phyloP scores from a whole-genome alignment of 2,888 invertebrate species.

The Abrostola tripartita region DNA sequence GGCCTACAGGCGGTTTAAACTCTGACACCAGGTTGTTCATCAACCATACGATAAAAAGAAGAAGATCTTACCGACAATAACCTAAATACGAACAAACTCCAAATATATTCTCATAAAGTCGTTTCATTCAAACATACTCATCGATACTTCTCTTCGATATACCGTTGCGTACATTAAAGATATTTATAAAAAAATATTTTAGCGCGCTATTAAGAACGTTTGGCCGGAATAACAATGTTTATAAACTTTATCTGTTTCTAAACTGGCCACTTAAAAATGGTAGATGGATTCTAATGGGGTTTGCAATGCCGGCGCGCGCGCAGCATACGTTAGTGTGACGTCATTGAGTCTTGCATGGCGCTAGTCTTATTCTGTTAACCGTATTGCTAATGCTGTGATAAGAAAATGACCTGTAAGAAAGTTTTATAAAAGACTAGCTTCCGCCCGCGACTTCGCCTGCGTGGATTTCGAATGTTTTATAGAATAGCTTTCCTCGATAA shows the following conservation, averaged over 20 bases:
- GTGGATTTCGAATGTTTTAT: too few species aligned
- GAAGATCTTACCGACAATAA: too few species aligned
- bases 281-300: not conserved
- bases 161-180: not conserved
- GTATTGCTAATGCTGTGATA: too few species aligned
- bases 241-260: constrained; percentile 4
- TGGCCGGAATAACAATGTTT: constrained; percentile 9
- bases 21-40: too few species aligned
- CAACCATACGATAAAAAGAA: too few species aligned
- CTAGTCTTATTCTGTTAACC: too few species aligned
- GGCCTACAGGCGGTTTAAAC: too few species aligned
- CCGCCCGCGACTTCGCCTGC: too few species aligned
- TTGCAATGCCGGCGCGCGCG: not conserved
- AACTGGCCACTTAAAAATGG: not conserved
- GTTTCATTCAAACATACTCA: not conserved
- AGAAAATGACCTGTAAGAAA: too few species aligned
- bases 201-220: not conserved
- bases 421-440: too few species aligned
- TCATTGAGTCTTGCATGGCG: not conserved
- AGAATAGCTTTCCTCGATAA: too few species aligned
- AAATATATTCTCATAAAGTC: not conserved
- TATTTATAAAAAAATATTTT: constrained; percentile 8
- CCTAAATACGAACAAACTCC: too few species aligned
- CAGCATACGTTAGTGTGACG: not conserved
- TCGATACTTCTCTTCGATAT: not conserved